Base-by-base conservation (phyloP, 1,140 invertebrate species). In the Drosophila kikkawai region DNA sequence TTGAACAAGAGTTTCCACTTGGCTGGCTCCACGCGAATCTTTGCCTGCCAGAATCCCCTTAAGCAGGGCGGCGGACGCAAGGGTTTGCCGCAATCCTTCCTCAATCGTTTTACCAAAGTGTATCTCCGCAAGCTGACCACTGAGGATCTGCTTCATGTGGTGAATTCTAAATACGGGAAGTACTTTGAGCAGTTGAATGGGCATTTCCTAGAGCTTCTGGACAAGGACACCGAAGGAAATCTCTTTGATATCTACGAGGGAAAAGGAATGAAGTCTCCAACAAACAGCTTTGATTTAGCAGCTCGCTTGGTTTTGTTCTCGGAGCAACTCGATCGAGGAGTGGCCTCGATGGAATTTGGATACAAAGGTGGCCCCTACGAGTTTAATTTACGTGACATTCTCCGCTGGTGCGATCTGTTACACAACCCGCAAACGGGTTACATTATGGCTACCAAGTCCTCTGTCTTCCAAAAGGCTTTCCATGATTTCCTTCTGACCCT, bases 11-110 rank as follows among this genome's bases (percentile, higher is more conserved):
- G 96, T 0, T 99, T 99, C 91, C 93, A 94, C 61, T 95, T 99
- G 0, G 95, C 96, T 69, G 85, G 94, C 63, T 93, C 94, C 56
- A 99, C 98, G 0, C 95, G 96, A 81, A 95, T 99, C 41, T 99
- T 99, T 93, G 99, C 97, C 12, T 99, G 98, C 93, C 99, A 99
- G 94, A 99, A 99, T 95, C 99, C 99, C 1, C 93, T 98, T n/a
- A 95, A 95, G 87, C 97, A 99, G 94, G 99, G 99, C 37, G 98
- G 99, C 3, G 98, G 97, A 2, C 94, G 99, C 76, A 96, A 99
- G 93, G 99, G 99, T 11, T 94, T 99, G 48, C 99, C 99, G 0
- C 96, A 97, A 86, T 99, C 99, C 1, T 99, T 99, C 91, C 93
- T 99, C 0, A 99, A 99, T 93, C 95, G 99, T 84, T 99, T 99